These are phyloP conservation scores for Gasteruption jaculator DNA, from an alignment of 2,888 invertebrate species.

Conservation along the genomic window DNA sequence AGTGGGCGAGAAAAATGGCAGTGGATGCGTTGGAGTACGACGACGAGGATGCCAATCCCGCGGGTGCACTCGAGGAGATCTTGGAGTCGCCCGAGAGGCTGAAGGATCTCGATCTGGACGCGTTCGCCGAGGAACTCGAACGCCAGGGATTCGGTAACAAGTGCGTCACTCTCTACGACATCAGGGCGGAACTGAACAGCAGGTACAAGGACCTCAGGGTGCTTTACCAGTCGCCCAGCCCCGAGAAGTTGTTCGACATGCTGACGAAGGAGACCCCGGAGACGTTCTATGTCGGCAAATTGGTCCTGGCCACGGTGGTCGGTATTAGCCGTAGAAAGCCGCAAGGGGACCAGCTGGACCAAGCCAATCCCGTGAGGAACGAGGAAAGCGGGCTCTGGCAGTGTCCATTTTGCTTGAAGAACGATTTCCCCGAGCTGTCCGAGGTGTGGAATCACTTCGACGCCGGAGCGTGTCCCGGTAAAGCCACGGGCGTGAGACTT, in stretches of 20 bases:
- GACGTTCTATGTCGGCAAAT: constrained; percentile 83
- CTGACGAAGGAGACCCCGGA: constrained; percentile 95
- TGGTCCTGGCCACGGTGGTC: constrained; percentile 76
- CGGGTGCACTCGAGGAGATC: constrained; percentile 96
- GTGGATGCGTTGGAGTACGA: constrained; percentile 98
- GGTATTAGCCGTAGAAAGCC: constrained; percentile 86
- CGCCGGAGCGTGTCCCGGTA: constrained; percentile 91
- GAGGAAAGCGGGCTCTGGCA: constrained; percentile 95
- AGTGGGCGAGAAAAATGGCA: constrained; percentile 99
- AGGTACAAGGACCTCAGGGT: constrained; percentile 87
- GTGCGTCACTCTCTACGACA: constrained; percentile 94
- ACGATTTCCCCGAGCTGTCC: constrained; percentile 91
- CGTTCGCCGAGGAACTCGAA: constrained; percentile 95
- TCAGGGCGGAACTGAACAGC: constrained; percentile 90
- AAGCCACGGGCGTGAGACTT: constrained; percentile 87
- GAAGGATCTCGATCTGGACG: constrained; percentile 95
- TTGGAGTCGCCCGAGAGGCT: constrained; percentile 90
- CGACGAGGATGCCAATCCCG: constrained; percentile 94
- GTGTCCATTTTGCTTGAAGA: constrained; percentile 94
- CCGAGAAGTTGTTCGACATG: constrained; percentile 90
- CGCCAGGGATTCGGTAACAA: constrained; percentile 84
- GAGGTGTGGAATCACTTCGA: constrained; percentile 99
- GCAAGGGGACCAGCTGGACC: constrained; percentile 88
- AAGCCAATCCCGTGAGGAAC: constrained; percentile 92
- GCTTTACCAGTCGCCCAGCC: constrained; percentile 71